phyloP scores from a whole-genome alignment of 2,797 vertebrate genomes.

The Acridotheres tristis region DNA sequence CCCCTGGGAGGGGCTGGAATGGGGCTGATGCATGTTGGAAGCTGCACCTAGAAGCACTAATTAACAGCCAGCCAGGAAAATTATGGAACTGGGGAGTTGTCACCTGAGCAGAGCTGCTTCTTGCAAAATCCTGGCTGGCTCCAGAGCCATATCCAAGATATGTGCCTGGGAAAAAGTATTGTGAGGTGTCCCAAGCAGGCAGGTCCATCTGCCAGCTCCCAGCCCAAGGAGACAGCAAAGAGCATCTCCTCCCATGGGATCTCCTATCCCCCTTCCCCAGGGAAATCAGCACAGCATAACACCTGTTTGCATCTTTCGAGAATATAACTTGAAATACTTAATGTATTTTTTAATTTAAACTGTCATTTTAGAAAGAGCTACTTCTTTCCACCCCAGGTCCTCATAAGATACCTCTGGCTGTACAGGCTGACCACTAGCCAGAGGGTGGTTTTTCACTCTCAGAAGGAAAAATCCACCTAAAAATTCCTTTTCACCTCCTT shows the following conservation, averaged over 20 bases:
- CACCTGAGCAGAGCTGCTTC: neutral
- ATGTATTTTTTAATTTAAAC: neutral
- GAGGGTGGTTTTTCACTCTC: neutral
- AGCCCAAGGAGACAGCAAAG: neutral
- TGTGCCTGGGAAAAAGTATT: accelerated
- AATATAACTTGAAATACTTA: accelerated
- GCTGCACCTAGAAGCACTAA: neutral
- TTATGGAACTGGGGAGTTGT: neutral
- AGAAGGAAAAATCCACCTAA: neutral
- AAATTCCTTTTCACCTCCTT: neutral
- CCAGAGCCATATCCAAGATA: accelerated
- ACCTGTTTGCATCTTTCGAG: neutral
- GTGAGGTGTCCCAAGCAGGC: neutral
- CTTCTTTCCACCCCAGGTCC: neutral
- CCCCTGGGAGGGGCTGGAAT: neutral
- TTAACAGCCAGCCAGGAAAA: neutral
- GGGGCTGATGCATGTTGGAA: neutral
- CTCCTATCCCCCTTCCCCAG: neutral
- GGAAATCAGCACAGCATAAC: accelerated
- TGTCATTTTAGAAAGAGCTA: neutral
- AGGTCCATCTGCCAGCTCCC: neutral
- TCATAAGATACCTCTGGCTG: neutral
- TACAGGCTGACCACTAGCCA: neutral
- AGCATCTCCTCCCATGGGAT: neutral
- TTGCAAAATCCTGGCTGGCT: neutral